phyloP scores from a whole-genome alignment of 2,888 invertebrate species.

The Sesia apiformis region DNA sequence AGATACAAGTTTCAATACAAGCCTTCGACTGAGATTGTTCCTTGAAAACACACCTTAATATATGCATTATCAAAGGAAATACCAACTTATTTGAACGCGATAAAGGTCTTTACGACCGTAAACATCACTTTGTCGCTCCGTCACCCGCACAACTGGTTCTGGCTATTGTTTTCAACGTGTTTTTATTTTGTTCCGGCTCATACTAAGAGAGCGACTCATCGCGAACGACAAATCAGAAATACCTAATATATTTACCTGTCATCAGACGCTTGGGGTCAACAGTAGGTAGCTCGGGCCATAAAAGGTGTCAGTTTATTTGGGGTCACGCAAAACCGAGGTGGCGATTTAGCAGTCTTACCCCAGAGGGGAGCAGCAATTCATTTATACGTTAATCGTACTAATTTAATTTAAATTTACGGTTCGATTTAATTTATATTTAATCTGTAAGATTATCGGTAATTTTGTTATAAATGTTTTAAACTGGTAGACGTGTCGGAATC shows the following conservation, averaged over 20 bases:
- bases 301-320: too few relatives aligned
- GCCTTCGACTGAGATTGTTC: background rate
- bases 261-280: background rate
- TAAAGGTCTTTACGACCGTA: background rate
- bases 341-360: too few relatives aligned
- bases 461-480: too few relatives aligned
- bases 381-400: too few relatives aligned
- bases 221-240: background rate
- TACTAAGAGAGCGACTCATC: background rate
- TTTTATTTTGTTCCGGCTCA: background rate
- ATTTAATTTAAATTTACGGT: too few relatives aligned
- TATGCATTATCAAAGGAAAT: too few relatives aligned
- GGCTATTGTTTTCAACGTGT: background rate
- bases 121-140: background rate
- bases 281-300: too few relatives aligned
- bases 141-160: background rate
- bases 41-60: background rate
- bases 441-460: too few relatives aligned
- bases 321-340: too few relatives aligned
- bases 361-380: too few relatives aligned
- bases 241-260: background rate
- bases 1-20: background rate
- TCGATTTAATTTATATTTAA: too few relatives aligned
- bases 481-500: too few relatives aligned
- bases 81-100: background rate